Percentiles rank a stretch among this genome's conserved stretches.
These are phyloP conservation scores for Eubasilissa regina DNA, from an alignment of 1,140 invertebrate species.

Conservation along the genomic window DNA sequence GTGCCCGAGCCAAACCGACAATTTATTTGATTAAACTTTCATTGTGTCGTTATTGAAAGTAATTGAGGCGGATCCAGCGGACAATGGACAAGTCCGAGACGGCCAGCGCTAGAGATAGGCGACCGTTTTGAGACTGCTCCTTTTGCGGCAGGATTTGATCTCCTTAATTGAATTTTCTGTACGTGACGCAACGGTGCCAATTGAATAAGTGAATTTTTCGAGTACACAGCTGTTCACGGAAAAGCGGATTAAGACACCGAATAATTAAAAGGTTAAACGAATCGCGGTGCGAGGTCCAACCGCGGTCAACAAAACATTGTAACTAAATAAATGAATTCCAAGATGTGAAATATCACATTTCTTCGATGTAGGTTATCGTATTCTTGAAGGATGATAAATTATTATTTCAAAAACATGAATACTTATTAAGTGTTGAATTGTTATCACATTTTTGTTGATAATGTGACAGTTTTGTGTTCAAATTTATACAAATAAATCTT, in stretches of 20 bases:
- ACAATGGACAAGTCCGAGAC: slow-evolving; percentile 22
- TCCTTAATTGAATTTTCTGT: slow-evolving; percentile 36
- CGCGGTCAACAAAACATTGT: neutral
- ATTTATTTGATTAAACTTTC: slow-evolving; percentile 61
- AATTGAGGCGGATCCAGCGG: slow-evolving; percentile 53
- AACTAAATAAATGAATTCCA: neutral
- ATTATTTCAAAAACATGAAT: slow-evolving; percentile 25
- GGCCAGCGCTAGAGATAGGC: neutral
- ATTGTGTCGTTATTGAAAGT: slow-evolving; percentile 58
- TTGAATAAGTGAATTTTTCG: slow-evolving; percentile 26
- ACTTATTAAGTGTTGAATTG: slow-evolving; percentile 23
- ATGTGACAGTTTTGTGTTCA: neutral
- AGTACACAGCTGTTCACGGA: slow-evolving; percentile 1
- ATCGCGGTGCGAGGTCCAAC: neutral
- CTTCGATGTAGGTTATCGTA: slow-evolving; percentile 13
- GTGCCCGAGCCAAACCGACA: slow-evolving; percentile 43
- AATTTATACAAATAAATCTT: neutral
- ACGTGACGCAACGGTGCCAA: slow-evolving; percentile 32
- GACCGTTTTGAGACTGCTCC: slow-evolving; percentile 1
- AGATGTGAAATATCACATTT: slow-evolving; percentile 13
- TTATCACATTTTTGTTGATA: slow-evolving; percentile 29
- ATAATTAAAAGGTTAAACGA: slow-evolving; percentile 2
- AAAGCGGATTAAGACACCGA: neutral
- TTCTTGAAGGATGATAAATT: neutral
- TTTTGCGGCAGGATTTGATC: slow-evolving; percentile 38